These are phyloP conservation scores for Sebastes vulpes DNA, from an alignment of 2,797 vertebrate species.

Conservation along the genomic window DNA sequence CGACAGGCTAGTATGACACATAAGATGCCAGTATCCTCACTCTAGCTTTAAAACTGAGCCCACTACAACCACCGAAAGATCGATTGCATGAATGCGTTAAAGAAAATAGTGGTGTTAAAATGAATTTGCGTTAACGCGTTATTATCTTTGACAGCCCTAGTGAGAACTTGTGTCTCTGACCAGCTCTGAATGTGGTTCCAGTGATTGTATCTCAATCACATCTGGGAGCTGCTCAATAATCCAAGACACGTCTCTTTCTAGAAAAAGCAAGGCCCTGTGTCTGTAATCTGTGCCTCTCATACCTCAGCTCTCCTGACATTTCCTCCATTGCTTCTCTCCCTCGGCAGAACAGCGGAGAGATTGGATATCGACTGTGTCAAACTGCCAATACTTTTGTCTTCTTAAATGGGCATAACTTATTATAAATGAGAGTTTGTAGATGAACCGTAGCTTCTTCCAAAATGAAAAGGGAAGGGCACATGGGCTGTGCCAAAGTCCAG, in stretches of 20 bases:
- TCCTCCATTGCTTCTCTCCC: slow-evolving; percentile 5
- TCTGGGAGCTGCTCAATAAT: slow-evolving; percentile 6
- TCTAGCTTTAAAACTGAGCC: not conserved
- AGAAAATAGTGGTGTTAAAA: not conserved
- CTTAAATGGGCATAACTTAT: not conserved
- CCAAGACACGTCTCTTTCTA: not conserved
- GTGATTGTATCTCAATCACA: slow-evolving; percentile 20
- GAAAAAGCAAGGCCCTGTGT: not conserved
- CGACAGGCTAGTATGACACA: too few relatives aligned
- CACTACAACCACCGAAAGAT: not conserved
- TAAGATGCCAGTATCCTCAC: too few relatives aligned
- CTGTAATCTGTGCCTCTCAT: not conserved
- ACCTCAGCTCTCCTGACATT: slow-evolving; percentile 15
- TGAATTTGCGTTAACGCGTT: not conserved
- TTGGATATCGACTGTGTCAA: slow-evolving; percentile 37
- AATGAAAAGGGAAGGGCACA: not conserved
- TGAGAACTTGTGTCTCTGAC: not conserved
- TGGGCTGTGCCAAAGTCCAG: not conserved
- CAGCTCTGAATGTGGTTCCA: not conserved
- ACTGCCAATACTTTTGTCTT: slow-evolving; percentile 6
- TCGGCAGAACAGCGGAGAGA: slow-evolving; percentile 27
- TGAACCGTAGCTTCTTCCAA: not conserved
- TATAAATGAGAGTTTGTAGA: slow-evolving; percentile 6
- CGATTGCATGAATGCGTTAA: not conserved
- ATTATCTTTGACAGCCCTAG: not conserved